Evolutionary conservation across 2,113 vertebrate species (phyloP), one percentile per base, ranked within the genome.

Genomic region (Rynchops niger): DNA sequence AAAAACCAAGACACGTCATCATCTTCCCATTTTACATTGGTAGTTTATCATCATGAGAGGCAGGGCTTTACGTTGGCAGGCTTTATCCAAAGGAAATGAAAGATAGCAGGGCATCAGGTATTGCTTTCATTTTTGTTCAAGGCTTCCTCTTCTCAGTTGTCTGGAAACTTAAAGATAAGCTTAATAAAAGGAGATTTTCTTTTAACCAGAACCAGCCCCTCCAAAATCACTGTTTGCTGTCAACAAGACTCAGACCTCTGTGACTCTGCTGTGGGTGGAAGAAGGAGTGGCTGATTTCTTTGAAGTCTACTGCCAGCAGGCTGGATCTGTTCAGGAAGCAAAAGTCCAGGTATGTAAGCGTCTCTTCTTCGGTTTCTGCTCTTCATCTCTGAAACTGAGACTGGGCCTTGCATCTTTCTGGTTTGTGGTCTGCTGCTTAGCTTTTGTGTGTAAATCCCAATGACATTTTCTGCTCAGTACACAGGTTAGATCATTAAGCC

Each of bases 221-320:
- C 99, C 99, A 29, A 98, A 98, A 87, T 98, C 99, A 6, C 98
- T 99, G 76, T 99, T 98, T 61, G 99, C 99, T 9, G 98, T 99
- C 80, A 99, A 99, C 89, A 98, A 99, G 93, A 99, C 99, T 1
- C 99, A 99, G 97, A 99, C 99, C 1, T 98, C 99, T 0, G 98
- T 99, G 88, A 99, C 99, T 19, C 97, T 99, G 95, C 98, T 99
- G 59, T 99, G 99, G 99, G 99, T 98, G 5, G 99, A 99, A 97
- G 99, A 99, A 34, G 99, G 99, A 36, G 98, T 99, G 15, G 99
- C 99, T 18, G 99, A 99, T 97, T 99, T 99, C 96, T 99, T 99
- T 76, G 98, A 99, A 97, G 98, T 99, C 36, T 88, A 98, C 93
- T 99, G 99, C 90, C 98, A 98, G 80, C 97, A 98, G 78, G 83